Evolutionary conservation across 2,797 vertebrate species (phyloP).

Genomic region (Erithacus rubecula): DNA sequence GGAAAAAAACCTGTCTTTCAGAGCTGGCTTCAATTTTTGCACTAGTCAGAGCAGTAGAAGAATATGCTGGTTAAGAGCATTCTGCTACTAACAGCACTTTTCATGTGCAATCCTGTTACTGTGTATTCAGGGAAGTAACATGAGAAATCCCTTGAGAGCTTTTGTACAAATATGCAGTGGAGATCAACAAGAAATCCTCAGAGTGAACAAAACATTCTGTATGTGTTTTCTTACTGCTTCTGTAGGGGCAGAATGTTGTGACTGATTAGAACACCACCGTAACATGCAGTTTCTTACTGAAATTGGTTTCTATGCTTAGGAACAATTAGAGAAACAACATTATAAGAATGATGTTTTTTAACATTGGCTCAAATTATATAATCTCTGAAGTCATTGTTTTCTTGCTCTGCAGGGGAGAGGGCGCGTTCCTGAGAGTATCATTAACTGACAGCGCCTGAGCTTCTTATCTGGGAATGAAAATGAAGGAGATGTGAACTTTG

Average conservation of each 20-base stretch:
- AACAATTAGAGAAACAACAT: neutral
- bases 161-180: constrained; percentile 61
- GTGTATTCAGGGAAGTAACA: constrained; percentile 53
- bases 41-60: neutral
- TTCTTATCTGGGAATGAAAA: constrained; percentile 13
- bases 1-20: constrained; percentile 11
- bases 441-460: neutral
- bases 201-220: constrained; percentile 60
- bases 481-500: neutral
- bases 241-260: constrained; percentile 25
- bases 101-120: constrained; percentile 39
- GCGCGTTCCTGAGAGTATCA: neutral
- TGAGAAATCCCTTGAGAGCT: constrained; percentile 51
- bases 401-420: neutral
- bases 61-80: neutral
- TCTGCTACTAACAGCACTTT: constrained; percentile 13
- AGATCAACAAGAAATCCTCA: constrained; percentile 62
- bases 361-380: neutral
- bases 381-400: constrained; percentile 28
- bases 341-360: neutral
- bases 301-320: neutral
- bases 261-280: neutral
- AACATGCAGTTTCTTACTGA: neutral
- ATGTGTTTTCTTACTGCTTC: constrained; percentile 55
- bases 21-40: neutral